Base-by-base conservation (phyloP, 2,797 vertebrate species). In the Eulemur coronatus region DNA sequence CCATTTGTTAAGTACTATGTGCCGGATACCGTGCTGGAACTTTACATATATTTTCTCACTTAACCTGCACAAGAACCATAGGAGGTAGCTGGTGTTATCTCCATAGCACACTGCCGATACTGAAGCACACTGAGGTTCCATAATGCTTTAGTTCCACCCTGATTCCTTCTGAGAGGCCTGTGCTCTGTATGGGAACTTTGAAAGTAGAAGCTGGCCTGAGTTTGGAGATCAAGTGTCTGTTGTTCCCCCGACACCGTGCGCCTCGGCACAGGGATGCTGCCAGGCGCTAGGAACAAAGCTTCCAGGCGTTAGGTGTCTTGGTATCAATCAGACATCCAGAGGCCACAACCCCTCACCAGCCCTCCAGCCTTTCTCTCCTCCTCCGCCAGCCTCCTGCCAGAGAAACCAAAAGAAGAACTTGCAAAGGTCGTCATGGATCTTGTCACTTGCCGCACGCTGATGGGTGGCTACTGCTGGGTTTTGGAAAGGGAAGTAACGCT, bases 331-430 rank as follows among this genome's bases (percentile, higher is more conserved):
- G 52, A 30, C 59, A 38, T 3, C 30, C 65, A 61, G 7, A 41
- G 70, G 79, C 1, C 10, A 57, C 41, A 86, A 17, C 14, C 76
- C 26, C 12, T 61, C 57, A 81, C 2, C 22, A 65, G 81, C 35
- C 38, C 55, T 65, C 61, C 38, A 26, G 18, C 7, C n/a, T 57
- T 69, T 28, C 9, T 4, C 28, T 93, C 69, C 63, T 20, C 24
- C 80, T 30, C n/a, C 41, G 0, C 52, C 55, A 73, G 35, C 67
- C 80, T 84, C 79, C 52, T 70, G 46, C 2, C n/a, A 55, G 59
- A 87, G 91, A 88, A 96, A 96, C 89, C 91, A 95, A 96, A 97
- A 98, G 97, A 89, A 97, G 97, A 97, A 97, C 92, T 94, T 43
- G 1, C 18, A 18, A 2, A 48, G 28, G 22, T 26, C 18, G 15